Conservation (phyloP, 2,888 invertebrate species). For the Rhaphigaster nebulosa region DNA sequence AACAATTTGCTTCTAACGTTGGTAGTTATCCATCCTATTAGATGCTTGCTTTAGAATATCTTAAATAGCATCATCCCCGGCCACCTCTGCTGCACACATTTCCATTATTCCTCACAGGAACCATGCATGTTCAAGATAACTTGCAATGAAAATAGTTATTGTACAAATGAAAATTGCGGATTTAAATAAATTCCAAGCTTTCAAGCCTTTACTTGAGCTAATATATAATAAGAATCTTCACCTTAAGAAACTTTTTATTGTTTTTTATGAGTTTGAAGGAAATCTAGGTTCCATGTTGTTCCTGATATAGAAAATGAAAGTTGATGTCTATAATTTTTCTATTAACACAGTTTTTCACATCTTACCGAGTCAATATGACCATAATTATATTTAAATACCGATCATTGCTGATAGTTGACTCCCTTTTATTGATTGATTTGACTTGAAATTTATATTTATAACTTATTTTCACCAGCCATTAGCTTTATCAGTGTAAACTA, state of each 20-base stretch:
- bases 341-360: neutral
- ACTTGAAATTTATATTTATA: neutral
- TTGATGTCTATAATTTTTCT: neutral
- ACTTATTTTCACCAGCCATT: neutral
- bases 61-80: conserved; percentile 51
- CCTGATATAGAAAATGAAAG: neutral
- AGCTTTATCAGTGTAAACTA: neutral
- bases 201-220: neutral
- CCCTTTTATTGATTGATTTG: neutral
- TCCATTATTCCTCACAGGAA: conserved; percentile 54
- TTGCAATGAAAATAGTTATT: neutral
- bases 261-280: neutral
- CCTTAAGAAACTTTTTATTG: neutral
- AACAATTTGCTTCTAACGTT: neutral
- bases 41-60: conserved; percentile 52
- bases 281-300: neutral
- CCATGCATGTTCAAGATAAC: conserved; percentile 48
- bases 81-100: conserved; percentile 57
- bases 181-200: neutral
- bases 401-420: neutral
- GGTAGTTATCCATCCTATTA: conserved; percentile 22
- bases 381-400: neutral
- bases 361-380: neutral
- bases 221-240: neutral
- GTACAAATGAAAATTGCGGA: conserved; percentile 28